Conservation (phyloP, 2,797 vertebrate species). For the Protonibea diacanthus region DNA sequence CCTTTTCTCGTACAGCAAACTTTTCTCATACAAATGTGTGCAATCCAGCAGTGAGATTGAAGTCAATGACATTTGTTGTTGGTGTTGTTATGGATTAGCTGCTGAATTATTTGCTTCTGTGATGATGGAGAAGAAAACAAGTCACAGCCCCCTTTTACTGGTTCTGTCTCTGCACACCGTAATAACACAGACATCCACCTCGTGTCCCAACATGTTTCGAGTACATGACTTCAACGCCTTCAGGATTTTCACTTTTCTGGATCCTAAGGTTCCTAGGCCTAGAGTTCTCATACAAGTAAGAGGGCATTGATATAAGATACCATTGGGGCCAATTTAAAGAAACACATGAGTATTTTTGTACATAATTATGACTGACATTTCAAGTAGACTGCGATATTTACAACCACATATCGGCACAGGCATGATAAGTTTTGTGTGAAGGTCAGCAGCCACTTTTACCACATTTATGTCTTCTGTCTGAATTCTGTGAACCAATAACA, state of each 20-base stretch:
- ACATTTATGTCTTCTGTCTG: constrained; percentile 29
- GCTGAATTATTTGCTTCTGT: constrained; percentile 73
- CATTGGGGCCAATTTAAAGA: constrained; percentile 68
- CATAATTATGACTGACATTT: constrained; percentile 64
- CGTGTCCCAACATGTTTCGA: background rate
- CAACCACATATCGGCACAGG: constrained; percentile 62
- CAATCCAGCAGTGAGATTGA: constrained; percentile 82
- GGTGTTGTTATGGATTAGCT: constrained; percentile 65
- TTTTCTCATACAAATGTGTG: constrained; percentile 86
- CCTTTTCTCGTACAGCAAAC: constrained; percentile 84
- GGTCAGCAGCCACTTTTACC: constrained; percentile 49
- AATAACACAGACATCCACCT: constrained; percentile 27
- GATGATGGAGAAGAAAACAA: constrained; percentile 68
- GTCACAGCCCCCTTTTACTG: constrained; percentile 35
- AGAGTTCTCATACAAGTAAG: constrained; percentile 42
- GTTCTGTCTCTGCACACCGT: constrained; percentile 34
- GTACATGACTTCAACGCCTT: constrained; percentile 49
- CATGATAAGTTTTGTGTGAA: constrained; percentile 43
- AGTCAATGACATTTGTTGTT: constrained; percentile 67
- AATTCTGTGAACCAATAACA: constrained; percentile 48
- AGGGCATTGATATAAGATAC: constrained; percentile 53
- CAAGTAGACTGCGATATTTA: constrained; percentile 77
- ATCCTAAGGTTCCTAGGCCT: constrained; percentile 48
- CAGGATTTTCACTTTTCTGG: constrained; percentile 44
- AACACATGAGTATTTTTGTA: constrained; percentile 77